phyloP scores from a whole-genome alignment of 2,113 vertebrate species.

The Sprattus sprattus region DNA sequence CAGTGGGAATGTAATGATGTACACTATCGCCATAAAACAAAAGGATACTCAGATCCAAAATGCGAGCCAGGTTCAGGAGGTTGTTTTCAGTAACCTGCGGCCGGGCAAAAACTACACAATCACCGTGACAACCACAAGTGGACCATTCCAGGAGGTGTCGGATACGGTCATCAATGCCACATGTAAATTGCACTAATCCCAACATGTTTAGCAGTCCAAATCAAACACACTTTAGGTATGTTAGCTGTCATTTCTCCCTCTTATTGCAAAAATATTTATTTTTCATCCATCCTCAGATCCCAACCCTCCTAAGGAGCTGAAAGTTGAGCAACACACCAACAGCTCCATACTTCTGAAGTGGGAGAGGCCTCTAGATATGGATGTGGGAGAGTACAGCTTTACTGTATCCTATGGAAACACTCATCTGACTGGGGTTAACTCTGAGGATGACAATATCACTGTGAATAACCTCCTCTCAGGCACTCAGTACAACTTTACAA shows the following conservation, averaged over 20 bases:
- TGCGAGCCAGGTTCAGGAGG: not conserved
- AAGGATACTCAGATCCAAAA: not conserved
- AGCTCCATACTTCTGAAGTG: slow-evolving; percentile 29
- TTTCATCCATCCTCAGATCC: slow-evolving; percentile 30
- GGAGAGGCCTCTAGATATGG: slow-evolving; percentile 29
- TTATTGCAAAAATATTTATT: not conserved
- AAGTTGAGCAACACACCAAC: not conserved
- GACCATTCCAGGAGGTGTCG: slow-evolving; percentile 2
- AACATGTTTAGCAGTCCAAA: not conserved
- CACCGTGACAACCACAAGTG: slow-evolving; percentile 25
- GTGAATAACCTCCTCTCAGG: slow-evolving; percentile 22
- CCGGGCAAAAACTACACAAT: slow-evolving; percentile 24
- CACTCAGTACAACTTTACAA: slow-evolving; percentile 28
- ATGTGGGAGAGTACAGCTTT: not conserved
- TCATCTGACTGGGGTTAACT: not conserved
- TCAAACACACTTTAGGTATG: too few species aligned
- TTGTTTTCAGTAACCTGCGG: slow-evolving; percentile 24
- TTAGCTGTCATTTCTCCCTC: too few species aligned
- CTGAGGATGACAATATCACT: not conserved
- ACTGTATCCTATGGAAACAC: not conserved
- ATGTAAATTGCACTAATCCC: slow-evolving; percentile 23
- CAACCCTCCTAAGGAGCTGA: slow-evolving; percentile 18
- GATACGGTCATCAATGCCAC: slow-evolving; percentile 32
- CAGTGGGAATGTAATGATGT: slow-evolving; percentile 2
- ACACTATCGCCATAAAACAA: not conserved